A percentile compares a stretch with the other conserved stretches of the same genome.
Evolutionary conservation across 2,113 vertebrate genomes (phyloP).

Genomic region (Lasiurus borealis): DNA sequence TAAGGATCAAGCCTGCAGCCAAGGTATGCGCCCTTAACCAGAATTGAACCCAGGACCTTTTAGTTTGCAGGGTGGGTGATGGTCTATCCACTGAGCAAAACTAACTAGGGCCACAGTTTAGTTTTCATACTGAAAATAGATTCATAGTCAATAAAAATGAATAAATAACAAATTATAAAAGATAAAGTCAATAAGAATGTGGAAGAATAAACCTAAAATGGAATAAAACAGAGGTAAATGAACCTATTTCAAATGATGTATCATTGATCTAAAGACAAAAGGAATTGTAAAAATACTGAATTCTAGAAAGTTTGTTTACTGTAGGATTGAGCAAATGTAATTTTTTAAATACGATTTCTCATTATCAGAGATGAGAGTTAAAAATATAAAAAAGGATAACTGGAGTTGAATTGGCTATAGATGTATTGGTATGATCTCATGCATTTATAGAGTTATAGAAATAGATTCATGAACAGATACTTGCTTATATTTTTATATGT

Average conservation of each 20-base stretch:
- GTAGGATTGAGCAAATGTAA: neutral
- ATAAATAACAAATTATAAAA: neutral
- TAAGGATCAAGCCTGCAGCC: too few species aligned
- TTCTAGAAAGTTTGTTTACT: neutral
- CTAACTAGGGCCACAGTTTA: neutral
- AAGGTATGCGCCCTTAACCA: too few species aligned
- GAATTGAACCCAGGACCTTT: too few species aligned
- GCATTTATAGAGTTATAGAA: neutral
- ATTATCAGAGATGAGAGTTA: neutral
- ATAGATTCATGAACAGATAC: neutral
- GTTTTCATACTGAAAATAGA: conserved; percentile 14
- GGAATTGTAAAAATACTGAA: neutral
- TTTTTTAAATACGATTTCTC: neutral
- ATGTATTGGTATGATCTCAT: neutral
- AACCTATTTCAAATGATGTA: neutral
- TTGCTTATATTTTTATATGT: neutral
- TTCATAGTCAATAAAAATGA: neutral
- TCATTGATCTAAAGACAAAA: conserved; percentile 3
- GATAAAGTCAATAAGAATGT: neutral
- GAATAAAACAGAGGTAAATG: conserved; percentile 14
- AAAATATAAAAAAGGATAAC: neutral
- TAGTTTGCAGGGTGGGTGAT: too few species aligned
- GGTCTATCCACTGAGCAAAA: too few species aligned
- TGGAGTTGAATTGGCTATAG: neutral
- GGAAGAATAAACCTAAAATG: neutral